Conservation (phyloP, 2,113 vertebrate species). For the Pterocles orientalis region DNA sequence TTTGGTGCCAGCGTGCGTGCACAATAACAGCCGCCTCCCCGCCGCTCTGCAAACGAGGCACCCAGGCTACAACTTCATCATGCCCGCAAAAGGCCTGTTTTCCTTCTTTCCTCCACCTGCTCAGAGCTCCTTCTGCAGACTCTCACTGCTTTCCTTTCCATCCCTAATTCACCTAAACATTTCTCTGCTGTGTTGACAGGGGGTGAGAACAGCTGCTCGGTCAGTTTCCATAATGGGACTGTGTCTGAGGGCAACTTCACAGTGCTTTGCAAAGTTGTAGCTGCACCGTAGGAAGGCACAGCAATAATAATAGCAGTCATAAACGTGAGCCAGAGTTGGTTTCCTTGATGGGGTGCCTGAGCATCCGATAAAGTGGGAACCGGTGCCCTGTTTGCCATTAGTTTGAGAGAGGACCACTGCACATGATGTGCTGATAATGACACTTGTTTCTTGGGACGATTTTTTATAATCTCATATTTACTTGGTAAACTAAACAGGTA, state of each 20-base stretch:
- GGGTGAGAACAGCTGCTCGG: conserved; percentile 14
- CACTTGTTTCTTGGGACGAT: background rate
- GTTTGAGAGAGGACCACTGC: background rate
- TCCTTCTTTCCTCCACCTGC: background rate
- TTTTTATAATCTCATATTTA: background rate
- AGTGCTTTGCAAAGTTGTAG: background rate
- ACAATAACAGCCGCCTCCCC: background rate
- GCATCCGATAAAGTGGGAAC: background rate
- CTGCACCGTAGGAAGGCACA: background rate
- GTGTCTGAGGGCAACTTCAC: background rate
- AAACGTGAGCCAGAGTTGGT: background rate
- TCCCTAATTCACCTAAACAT: background rate
- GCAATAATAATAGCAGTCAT: background rate
- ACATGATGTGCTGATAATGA: background rate
- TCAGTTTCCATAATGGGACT: background rate
- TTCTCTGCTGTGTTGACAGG: background rate
- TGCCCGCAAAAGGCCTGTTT: background rate
- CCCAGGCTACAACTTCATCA: background rate
- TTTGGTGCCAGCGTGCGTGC: background rate
- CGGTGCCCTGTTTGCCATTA: fast-evolving
- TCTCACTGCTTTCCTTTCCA: background rate
- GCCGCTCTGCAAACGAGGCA: fast-evolving
- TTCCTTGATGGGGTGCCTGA: background rate
- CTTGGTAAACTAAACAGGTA: background rate
- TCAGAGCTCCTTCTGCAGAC: background rate